Evolutionary conservation across 2,888 invertebrate genomes (phyloP).

Genomic region (Tachina fera): DNA sequence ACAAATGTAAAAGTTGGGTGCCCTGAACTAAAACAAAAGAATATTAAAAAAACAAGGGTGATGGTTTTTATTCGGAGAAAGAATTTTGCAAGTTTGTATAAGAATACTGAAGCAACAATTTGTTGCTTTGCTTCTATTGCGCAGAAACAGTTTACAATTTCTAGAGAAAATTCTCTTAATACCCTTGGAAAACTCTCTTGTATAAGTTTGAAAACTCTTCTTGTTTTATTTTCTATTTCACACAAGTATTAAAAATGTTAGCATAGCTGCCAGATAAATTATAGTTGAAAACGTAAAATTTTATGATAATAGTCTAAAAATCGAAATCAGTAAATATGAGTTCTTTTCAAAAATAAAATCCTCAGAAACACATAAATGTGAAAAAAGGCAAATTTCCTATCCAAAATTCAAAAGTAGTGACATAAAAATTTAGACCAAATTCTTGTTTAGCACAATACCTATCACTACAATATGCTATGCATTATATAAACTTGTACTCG

Average conservation of each 20-base stretch:
- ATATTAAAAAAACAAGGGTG: background rate
- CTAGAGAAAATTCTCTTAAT: slow-evolving; percentile 29
- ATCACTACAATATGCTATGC: too few species aligned
- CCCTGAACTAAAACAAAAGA: background rate
- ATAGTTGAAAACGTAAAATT: too few species aligned
- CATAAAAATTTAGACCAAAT: too few species aligned
- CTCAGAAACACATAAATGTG: too few species aligned
- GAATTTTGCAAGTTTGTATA: background rate
- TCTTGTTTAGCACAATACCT: too few species aligned
- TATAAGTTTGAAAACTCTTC: background rate
- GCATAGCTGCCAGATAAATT: too few species aligned
- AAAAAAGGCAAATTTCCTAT: too few species aligned
- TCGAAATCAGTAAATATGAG: too few species aligned
- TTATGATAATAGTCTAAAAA: too few species aligned
- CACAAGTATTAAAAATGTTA: background rate
- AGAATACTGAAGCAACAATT: slow-evolving; percentile 55
- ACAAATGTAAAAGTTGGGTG: background rate
- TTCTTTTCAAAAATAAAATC: too few species aligned
- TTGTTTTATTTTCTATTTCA: background rate
- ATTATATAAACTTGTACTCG: too few species aligned
- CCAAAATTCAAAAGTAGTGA: too few species aligned
- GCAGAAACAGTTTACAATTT: slow-evolving; percentile 56
- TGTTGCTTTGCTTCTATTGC: slow-evolving; percentile 49
- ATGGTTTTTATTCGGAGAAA: background rate
- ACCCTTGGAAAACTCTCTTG: background rate